Evolutionary conservation across 2,888 invertebrate species (phyloP).

Genomic region (Trissonchulus sp.): DNA sequence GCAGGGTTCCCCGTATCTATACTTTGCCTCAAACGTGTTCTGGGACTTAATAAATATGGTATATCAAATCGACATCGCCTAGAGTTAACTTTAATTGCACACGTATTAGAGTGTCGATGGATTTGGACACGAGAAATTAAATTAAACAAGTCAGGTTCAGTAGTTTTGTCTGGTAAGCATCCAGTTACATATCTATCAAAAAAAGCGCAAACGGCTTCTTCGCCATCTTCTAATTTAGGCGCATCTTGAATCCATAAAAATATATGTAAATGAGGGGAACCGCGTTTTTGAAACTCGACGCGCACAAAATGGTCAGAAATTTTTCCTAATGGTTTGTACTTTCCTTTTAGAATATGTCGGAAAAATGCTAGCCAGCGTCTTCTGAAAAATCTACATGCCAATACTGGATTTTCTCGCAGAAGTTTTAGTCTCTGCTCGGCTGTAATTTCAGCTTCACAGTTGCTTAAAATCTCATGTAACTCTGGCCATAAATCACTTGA

Average conservation of each 20-base stretch:
- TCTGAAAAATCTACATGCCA: neutral
- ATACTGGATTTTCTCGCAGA: neutral
- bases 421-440: neutral
- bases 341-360: neutral
- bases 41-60: neutral
- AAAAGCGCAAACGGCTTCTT: neutral
- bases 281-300: constrained; percentile 18
- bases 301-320: neutral
- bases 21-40: neutral
- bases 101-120: neutral
- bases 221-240: neutral
- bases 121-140: constrained; percentile 2
- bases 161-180: neutral
- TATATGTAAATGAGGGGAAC: neutral
- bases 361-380: neutral
- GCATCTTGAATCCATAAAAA: constrained; percentile 12
- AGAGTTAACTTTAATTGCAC: neutral
- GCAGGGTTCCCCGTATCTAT: neutral
- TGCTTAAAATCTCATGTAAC: neutral
- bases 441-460: neutral
- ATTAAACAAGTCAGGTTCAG: neutral
- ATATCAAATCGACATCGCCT: constrained; percentile 24
- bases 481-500: neutral
- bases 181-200: neutral
- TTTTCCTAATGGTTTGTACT: neutral